phyloP scores from a whole-genome alignment of 1,140 invertebrate species.

The Branchinecta lindahli region DNA sequence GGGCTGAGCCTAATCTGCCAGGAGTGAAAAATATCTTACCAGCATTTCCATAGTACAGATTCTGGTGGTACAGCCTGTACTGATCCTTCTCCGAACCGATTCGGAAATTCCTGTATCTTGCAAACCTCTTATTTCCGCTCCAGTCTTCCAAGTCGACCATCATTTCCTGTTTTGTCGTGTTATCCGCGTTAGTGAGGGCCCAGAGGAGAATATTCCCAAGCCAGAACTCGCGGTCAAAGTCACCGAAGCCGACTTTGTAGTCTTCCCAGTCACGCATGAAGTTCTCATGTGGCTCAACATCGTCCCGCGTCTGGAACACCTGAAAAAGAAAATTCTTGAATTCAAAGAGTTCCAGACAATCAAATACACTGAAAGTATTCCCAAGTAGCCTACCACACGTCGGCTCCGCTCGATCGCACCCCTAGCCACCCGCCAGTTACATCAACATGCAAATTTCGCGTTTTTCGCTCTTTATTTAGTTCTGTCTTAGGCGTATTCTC shows the following conservation, averaged over 20 bases:
- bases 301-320: slow-evolving; percentile 25
- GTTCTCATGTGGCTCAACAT: slow-evolving; percentile 26
- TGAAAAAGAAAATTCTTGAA: not conserved
- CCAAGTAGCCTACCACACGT: no score
- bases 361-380: no score
- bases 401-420: no score
- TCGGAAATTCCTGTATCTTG: slow-evolving; percentile 24
- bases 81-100: slow-evolving; percentile 24
- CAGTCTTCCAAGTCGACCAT: slow-evolving; percentile 35
- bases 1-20: no score
- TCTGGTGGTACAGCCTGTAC: slow-evolving; percentile 25
- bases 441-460: no score
- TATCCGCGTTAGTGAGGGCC: slow-evolving; percentile 33
- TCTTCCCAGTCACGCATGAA: slow-evolving; percentile 27
- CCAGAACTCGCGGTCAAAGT: slow-evolving; percentile 26
- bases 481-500: no score
- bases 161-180: slow-evolving; percentile 29
- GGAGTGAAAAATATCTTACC: no score
- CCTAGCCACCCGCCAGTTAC: no score
- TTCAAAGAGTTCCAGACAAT: no score
- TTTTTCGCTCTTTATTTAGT: no score
- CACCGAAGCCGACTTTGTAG: slow-evolving; percentile 27
- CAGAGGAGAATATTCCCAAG: slow-evolving; percentile 26
- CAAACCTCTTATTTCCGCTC: slow-evolving; percentile 31
- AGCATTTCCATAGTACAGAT: slow-evolving; percentile 26